Base-by-base conservation (phyloP, 2,113 vertebrate genomes). In the Cygnus atratus region DNA sequence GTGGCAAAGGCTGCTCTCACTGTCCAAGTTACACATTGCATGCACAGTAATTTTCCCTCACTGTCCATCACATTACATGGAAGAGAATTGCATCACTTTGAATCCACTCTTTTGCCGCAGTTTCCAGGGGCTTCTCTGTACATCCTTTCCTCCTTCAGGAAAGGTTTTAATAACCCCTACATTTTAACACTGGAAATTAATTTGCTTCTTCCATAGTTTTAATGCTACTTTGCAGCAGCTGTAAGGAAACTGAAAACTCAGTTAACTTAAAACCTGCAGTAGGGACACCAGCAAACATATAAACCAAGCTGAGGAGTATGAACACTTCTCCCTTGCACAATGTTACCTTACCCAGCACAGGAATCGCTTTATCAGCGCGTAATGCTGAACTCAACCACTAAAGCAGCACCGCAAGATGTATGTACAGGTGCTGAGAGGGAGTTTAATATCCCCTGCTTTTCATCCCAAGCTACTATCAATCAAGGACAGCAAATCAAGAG, bases 341-440 rank as follows among this genome's bases (percentile, higher is more conserved):
- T 0, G 19, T 13, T 11, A 37, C 29, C 25, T 31, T 10, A 39
- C 39, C 19, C 50, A 39, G 37, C 57, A 24, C 13, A 22, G n/a
- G 16, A 46, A 31, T 25, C 13, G 1, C 24, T 39, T 33, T 14
- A n/a, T 33, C 48, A 4, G 1, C 1, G 1, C 0, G 0, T 13
- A 11, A 7, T 2, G 19, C 43, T 33, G 44, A 24, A 9, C n/a
- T 9, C 24, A 3, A 7, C 37, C 31, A 2, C 21, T 43, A 5
- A 37, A 21, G 31, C 1, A 55, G 12, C 22, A 21, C 9, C 1
- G 2, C 37, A 35, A 35, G 70, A 54, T 2, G 13, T 21, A 41
- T 0, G 0, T 13, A 6, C 0, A 9, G 52, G 25, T 8, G 15
- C 65, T 15, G 18, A 70, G 31, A 43, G 55, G 15, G 8, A 37